Conservation (phyloP, 2,113 vertebrate genomes). For the Rynchops niger region DNA sequence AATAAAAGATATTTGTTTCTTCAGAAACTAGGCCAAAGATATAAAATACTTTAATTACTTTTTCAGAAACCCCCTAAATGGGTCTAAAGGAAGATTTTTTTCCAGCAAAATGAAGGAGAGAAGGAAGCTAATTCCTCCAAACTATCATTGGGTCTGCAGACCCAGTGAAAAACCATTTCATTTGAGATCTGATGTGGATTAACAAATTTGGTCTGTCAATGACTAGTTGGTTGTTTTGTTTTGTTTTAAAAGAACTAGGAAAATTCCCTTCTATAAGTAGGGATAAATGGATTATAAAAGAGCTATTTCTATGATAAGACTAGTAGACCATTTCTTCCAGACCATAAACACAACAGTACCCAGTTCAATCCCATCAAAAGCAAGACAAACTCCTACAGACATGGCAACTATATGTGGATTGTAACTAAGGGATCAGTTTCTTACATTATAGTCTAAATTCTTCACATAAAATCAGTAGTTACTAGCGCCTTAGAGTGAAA, state of each 20-base stretch:
- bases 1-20: neutral
- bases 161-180: neutral
- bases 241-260: neutral
- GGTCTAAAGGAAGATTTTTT: neutral
- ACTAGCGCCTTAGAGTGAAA: neutral
- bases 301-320: neutral
- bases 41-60: neutral
- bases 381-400: neutral
- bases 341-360: neutral
- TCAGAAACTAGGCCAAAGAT: neutral
- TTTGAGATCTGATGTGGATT: neutral
- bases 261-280: neutral
- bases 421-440: neutral
- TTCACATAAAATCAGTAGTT: neutral
- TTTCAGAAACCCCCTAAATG: neutral
- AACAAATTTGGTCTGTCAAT: neutral
- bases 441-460: neutral
- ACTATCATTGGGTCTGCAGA: neutral
- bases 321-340: neutral
- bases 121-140: neutral
- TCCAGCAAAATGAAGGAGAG: neutral
- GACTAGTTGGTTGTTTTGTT: neutral
- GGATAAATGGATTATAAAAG: neutral
- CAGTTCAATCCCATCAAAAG: neutral
- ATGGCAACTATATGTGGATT: neutral